These are phyloP conservation scores for Bhutanitis thaidina DNA, from an alignment of 2,888 invertebrate species.

Conservation along the genomic window DNA sequence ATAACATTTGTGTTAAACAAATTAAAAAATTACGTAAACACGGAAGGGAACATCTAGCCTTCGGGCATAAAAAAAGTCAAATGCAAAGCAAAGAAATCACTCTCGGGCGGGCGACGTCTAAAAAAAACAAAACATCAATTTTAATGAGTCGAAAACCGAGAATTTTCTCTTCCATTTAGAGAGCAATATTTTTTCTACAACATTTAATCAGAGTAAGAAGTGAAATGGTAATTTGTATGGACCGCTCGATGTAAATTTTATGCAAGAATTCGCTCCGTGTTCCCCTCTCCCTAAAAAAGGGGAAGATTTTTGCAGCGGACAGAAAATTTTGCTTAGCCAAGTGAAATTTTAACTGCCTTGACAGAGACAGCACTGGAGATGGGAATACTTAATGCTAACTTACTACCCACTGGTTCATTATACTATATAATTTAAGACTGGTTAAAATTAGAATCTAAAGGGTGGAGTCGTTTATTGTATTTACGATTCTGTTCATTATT, in stretches of 20 bases:
- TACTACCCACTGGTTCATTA: slow-evolving; percentile 76
- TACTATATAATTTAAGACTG: slow-evolving; percentile 71
- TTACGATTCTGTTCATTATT: slow-evolving; percentile 20
- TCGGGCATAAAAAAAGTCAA: slow-evolving; percentile 30
- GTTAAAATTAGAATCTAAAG: slow-evolving; percentile 60
- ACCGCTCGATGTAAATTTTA: slow-evolving; percentile 80
- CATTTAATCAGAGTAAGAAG: slow-evolving; percentile 80
- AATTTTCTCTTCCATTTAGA: slow-evolving; percentile 76
- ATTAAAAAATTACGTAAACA: slow-evolving; percentile 38
- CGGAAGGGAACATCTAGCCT: slow-evolving; percentile 27
- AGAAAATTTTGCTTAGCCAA: slow-evolving; percentile 79
- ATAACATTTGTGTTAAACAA: slow-evolving; percentile 30
- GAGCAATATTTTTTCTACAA: slow-evolving; percentile 79
- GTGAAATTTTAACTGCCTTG: slow-evolving; percentile 79
- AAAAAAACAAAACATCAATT: slow-evolving; percentile 72
- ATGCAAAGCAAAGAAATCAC: slow-evolving; percentile 48
- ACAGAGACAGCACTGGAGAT: slow-evolving; percentile 75
- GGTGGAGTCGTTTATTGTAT: slow-evolving; percentile 34
- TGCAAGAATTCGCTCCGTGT: slow-evolving; percentile 74
- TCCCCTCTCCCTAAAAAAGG: slow-evolving; percentile 67
- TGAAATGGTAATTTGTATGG: slow-evolving; percentile 80
- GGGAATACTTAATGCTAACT: slow-evolving; percentile 78
- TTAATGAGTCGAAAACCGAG: slow-evolving; percentile 76
- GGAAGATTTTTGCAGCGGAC: slow-evolving; percentile 78
- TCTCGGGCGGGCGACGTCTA: slow-evolving; percentile 34